These are phyloP conservation scores for Cryptocheilus praepositus DNA, from an alignment of 2,888 invertebrate species.

Conservation along the genomic window DNA sequence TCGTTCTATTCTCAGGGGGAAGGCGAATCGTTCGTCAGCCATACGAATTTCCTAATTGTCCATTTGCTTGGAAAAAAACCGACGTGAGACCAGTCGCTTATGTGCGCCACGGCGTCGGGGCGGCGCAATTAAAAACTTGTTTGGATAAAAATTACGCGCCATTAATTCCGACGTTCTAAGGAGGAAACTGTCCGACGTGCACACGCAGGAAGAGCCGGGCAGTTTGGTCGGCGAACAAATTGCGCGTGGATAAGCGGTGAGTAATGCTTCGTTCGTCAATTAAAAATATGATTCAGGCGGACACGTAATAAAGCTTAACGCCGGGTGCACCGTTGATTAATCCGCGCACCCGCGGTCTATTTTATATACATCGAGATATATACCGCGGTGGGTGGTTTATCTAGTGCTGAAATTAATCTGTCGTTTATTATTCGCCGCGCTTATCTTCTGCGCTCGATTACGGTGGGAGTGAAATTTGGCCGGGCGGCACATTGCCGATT, in stretches of 20 bases:
- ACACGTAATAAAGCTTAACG: slow-evolving; percentile 37
- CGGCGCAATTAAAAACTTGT: slow-evolving; percentile 1
- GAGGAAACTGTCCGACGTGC: neutral
- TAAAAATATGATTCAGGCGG: slow-evolving; percentile 50
- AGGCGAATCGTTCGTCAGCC: neutral
- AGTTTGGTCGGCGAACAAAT: slow-evolving; percentile 9
- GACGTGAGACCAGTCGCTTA: neutral
- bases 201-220: neutral
- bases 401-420: slow-evolving; percentile 47
- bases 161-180: slow-evolving; percentile 7
- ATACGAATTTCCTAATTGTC: neutral
- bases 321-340: slow-evolving; percentile 43
- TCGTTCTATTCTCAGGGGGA: neutral
- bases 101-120: neutral
- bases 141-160: slow-evolving; percentile 6
- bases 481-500: no score
- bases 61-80: neutral
- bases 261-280: slow-evolving; percentile 52
- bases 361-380: slow-evolving; percentile 35
- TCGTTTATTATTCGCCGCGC: slow-evolving; percentile 41
- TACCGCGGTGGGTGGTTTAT: slow-evolving; percentile 30
- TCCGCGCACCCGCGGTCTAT: slow-evolving; percentile 39
- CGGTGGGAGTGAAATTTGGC: no score
- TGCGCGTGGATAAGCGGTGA: slow-evolving; percentile 38
- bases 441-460: slow-evolving; percentile 25